These are phyloP conservation scores for Pica pica DNA, from an alignment of 2,113 vertebrate genomes.

Conservation along the genomic window DNA sequence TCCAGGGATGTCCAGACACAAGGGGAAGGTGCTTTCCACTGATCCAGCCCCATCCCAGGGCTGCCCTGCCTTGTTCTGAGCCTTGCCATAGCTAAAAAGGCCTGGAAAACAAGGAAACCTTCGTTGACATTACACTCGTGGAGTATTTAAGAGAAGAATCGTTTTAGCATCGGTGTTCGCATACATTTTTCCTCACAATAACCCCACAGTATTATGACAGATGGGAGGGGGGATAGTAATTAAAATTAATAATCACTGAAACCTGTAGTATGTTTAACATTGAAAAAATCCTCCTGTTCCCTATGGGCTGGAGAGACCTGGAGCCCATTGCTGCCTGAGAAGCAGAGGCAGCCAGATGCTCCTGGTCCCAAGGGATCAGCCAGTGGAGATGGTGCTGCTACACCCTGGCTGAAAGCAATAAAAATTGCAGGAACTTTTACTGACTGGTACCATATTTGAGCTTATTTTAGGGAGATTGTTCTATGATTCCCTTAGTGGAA, in stretches of 20 bases:
- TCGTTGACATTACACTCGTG: neutral
- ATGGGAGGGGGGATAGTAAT: rapidly evolving
- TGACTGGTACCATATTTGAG: neutral
- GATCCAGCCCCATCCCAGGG: neutral
- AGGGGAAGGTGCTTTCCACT: rapidly evolving
- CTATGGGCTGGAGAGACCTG: neutral
- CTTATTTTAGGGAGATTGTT: neutral
- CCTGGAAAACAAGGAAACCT: neutral
- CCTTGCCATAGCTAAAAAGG: neutral
- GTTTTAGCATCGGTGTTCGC: neutral
- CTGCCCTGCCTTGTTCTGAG: neutral
- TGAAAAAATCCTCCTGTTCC: neutral
- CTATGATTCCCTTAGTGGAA: neutral
- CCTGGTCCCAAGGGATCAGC: neutral
- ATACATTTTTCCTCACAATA: neutral
- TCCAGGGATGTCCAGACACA: neutral
- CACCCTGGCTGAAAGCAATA: neutral
- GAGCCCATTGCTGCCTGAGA: neutral
- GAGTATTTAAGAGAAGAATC: neutral
- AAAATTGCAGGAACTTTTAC: neutral
- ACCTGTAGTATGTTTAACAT: neutral
- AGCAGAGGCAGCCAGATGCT: neutral
- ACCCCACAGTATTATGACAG: neutral
- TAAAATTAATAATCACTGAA: neutral
- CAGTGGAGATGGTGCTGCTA: neutral